These are phyloP conservation scores for Sphecodes monilicornis DNA, from an alignment of 2,888 invertebrate genomes.

Conservation along the genomic window DNA sequence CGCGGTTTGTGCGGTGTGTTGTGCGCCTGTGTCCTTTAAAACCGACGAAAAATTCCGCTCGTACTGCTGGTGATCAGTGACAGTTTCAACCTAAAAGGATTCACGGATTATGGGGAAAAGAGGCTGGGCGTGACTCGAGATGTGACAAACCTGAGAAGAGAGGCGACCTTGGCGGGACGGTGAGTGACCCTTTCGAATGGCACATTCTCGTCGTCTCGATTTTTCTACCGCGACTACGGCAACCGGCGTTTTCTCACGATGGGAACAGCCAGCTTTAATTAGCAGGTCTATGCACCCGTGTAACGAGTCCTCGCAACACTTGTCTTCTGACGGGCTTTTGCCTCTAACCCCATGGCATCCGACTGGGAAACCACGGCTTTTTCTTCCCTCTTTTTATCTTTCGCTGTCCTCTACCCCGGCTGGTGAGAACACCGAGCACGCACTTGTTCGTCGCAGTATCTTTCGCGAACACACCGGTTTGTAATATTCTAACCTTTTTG, in stretches of 20 bases:
- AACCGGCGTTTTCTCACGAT: conserved; percentile 76
- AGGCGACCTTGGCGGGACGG: conserved; percentile 78
- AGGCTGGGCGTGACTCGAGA: conserved; percentile 12
- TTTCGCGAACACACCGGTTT: background rate
- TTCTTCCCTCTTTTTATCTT: conserved; percentile 4
- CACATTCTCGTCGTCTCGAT: conserved; percentile 34
- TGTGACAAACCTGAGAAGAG: conserved; percentile 15
- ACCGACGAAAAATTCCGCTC: background rate
- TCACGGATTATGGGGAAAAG: conserved; percentile 7
- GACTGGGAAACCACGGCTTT: background rate
- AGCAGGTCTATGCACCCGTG: conserved; percentile 31
- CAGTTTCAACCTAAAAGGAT: conserved; percentile 26
- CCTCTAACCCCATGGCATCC: conserved; percentile 1
- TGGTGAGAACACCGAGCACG: conserved; percentile 24
- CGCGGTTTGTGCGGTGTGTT: conserved; percentile 20
- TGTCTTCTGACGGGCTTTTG: conserved; percentile 7
- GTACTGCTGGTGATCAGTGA: background rate
- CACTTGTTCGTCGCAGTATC: background rate
- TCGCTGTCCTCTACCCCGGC: background rate
- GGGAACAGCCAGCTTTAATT: conserved; percentile 74
- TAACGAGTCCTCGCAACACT: conserved; percentile 40
- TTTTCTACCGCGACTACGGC: conserved; percentile 29
- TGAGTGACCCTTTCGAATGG: conserved; percentile 79
- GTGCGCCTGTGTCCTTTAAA: background rate
- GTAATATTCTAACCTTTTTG: background rate